Percentiles rank a stretch among this genome's conserved stretches.
These are phyloP conservation scores for Pteropus alecto DNA, from an alignment of 2,113 vertebrate genomes.

Conservation along the genomic window DNA sequence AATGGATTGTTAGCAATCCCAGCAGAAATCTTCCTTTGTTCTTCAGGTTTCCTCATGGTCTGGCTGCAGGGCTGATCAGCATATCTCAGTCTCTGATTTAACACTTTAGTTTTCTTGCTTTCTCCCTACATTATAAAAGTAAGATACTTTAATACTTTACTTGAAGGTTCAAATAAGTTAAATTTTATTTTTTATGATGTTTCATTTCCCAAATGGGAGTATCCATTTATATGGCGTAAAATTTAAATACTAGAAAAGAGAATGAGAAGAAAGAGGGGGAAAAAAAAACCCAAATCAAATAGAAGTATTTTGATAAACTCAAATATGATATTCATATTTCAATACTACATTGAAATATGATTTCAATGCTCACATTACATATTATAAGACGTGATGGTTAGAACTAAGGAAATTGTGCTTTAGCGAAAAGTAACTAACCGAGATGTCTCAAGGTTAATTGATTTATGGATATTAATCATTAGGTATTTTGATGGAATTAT, in stretches of 20 bases:
- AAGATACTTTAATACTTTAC: background rate
- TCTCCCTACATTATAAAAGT: background rate
- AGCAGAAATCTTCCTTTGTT: too few relatives aligned
- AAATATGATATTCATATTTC: background rate
- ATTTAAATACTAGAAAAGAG: background rate
- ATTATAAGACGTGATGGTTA: background rate
- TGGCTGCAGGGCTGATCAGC: too few relatives aligned
- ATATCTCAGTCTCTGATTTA: too few relatives aligned
- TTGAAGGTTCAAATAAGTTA: constrained; percentile 5
- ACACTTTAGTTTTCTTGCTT: too few relatives aligned
- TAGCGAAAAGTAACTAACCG: background rate
- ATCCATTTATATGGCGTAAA: background rate
- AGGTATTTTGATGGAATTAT: background rate
- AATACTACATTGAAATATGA: background rate
- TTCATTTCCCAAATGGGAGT: background rate
- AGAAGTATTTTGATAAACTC: background rate
- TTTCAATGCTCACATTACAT: background rate
- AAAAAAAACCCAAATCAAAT: background rate
- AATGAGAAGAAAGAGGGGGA: background rate
- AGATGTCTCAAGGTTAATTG: background rate
- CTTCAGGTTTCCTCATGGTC: too few relatives aligned
- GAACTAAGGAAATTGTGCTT: background rate
- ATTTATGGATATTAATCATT: background rate
- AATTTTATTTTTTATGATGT: background rate
- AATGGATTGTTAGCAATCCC: too few relatives aligned